phyloP scores from a whole-genome alignment of 2,113 vertebrate species.

The Cyanoderma ruficeps region DNA sequence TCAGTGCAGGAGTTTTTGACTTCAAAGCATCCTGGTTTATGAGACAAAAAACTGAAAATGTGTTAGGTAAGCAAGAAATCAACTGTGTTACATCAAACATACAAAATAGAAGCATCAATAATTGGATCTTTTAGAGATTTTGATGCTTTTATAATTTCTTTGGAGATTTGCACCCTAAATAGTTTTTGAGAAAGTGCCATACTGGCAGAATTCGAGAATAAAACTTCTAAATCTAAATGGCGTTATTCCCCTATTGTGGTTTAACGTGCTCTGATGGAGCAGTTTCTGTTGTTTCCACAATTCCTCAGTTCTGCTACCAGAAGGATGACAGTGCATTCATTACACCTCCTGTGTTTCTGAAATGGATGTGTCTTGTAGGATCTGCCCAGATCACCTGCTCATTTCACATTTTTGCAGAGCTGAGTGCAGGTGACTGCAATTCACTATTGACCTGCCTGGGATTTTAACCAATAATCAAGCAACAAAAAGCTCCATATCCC shows the following conservation, averaged over 20 bases:
- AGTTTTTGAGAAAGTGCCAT: neutral
- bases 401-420: neutral
- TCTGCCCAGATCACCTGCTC: neutral
- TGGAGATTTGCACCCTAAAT: neutral
- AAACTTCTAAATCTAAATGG: neutral
- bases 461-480: conserved; percentile 3
- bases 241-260: neutral
- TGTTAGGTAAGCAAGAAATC: neutral
- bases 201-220: neutral
- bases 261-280: neutral
- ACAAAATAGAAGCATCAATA: neutral
- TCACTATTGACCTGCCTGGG: neutral
- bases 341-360: neutral
- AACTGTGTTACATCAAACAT: neutral
- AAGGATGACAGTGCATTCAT: neutral
- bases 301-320: neutral
- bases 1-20: neutral
- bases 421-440: neutral
- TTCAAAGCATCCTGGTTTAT: neutral
- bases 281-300: neutral
- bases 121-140: neutral
- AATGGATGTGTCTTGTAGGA: neutral
- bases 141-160: neutral
- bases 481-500: neutral
- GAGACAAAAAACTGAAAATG: neutral